Evolutionary conservation across 2,888 invertebrate genomes (phyloP).

Genomic region (Eilema depressum): DNA sequence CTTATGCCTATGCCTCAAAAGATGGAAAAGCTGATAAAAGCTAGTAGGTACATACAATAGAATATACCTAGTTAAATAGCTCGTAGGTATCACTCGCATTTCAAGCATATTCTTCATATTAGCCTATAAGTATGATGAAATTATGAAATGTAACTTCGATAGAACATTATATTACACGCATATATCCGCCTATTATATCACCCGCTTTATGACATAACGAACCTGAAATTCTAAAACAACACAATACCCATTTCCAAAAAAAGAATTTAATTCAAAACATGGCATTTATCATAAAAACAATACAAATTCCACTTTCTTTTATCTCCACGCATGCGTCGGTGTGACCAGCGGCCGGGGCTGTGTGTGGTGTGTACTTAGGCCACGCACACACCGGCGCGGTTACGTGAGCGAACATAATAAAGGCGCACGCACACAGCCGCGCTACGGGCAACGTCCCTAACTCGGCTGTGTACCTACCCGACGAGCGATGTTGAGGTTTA

Average conservation of each 20-base stretch:
- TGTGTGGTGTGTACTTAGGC: conserved; percentile 78
- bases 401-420: conserved; percentile 74
- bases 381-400: conserved; percentile 64
- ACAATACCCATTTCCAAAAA: conserved; percentile 2
- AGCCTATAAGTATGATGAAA: no score
- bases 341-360: conserved; percentile 55
- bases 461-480: conserved; percentile 62
- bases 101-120: no score
- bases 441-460: conserved; percentile 82
- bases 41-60: no score
- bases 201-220: neutral
- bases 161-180: no score
- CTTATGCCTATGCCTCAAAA: no score
- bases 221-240: neutral
- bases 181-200: neutral
- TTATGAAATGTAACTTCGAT: no score
- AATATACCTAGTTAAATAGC: no score
- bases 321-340: conserved; percentile 51
- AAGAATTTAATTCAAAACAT: conserved; percentile 12
- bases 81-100: no score
- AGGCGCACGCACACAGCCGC: conserved; percentile 63
- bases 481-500: conserved; percentile 79
- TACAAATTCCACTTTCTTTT: conserved; percentile 17
- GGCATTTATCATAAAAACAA: conserved; percentile 10
- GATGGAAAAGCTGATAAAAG: no score